Base-by-base conservation (phyloP, 2,888 invertebrate species). In the Lepidochitona cinerea region DNA sequence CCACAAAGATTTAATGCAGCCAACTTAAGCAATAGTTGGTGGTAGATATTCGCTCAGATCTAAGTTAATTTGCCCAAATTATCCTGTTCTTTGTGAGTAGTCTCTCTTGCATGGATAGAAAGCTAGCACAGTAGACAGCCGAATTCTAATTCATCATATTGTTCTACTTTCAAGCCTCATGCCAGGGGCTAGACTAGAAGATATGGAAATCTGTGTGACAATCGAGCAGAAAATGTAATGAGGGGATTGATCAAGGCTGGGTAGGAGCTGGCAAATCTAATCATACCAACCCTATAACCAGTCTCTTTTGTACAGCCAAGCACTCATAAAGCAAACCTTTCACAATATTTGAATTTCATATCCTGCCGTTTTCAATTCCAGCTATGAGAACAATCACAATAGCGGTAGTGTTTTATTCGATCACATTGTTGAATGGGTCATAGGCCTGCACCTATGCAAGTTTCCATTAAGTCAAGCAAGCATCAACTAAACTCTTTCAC, bases 341-440 rank as follows among this genome's bases (percentile, higher is more conserved):
- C 18, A 59, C 59, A 59, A 59, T 59, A 59, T 59, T 59, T 59
- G 59, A 59, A 59, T 59, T 59, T 59, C 59, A 59, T 59, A 59
- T 59, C 59, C 59, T 26, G 26, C 12, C 29, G 23, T 59, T 59
- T 59, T 59, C 59, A 59, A 29, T 59, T 29, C 59, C 23, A 29
- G 59, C 59, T 4, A 29, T 59, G 59, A 59, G 29, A 32, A 59
- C 29, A 29, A 29, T 4, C 12, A 59, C 59, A 59, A 59, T 23
- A 29, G 59, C 29, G 59, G 59, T 26, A 23, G 59, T 59, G 59
- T 59, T 59, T 59, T 59, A 59, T 59, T 59, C 23, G 59, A 59
- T 59, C 59, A 59, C 12, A 32, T 23, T 32, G 59, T 7, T 59
- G 59, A 59, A 59, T 23, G 3, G 18, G 59, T 29, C 26, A 49